Conservation (phyloP, 2,888 invertebrate genomes). For the Cristatella mucedo region DNA sequence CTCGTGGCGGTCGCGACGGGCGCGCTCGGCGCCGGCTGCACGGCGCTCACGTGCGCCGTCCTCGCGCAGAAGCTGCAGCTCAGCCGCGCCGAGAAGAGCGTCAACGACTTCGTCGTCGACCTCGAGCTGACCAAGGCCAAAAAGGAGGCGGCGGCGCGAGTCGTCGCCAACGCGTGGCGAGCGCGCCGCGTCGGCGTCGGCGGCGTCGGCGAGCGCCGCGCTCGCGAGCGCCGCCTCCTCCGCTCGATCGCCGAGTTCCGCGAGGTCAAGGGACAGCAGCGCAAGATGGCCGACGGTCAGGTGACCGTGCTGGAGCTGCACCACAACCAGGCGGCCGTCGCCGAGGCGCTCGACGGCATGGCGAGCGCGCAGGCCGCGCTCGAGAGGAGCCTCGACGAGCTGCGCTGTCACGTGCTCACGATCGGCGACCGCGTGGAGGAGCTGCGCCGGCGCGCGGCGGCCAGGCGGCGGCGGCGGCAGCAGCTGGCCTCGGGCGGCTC, state of each 20-base stretch:
- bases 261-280: slow-evolving; percentile 31
- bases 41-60: slow-evolving; percentile 35
- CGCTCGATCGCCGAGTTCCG: slow-evolving; percentile 32
- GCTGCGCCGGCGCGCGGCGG: no score
- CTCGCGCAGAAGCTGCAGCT: slow-evolving; percentile 32
- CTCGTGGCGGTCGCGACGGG: slow-evolving; percentile 35
- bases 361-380: no score
- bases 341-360: no score
- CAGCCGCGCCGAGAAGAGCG: slow-evolving; percentile 33
- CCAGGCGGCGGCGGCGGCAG: no score
- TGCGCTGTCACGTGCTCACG: no score
- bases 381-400: no score
- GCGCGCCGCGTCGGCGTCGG: no score
- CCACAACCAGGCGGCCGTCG: no score
- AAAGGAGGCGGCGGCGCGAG: slow-evolving; percentile 14
- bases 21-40: slow-evolving; percentile 34
- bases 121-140: slow-evolving; percentile 29
- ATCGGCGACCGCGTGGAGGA: no score
- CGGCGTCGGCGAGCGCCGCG: no score
- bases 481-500: no score
- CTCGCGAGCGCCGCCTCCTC: slow-evolving; percentile 29
- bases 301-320: slow-evolving; percentile 27
- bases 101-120: slow-evolving; percentile 37
- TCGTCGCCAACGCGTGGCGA: slow-evolving; percentile 11
- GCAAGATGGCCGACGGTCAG: slow-evolving; percentile 22